Evolutionary conservation across 2,888 invertebrate species (phyloP), one percentile per base, ranked within the genome.

Genomic region (Tiphia femorata): DNA sequence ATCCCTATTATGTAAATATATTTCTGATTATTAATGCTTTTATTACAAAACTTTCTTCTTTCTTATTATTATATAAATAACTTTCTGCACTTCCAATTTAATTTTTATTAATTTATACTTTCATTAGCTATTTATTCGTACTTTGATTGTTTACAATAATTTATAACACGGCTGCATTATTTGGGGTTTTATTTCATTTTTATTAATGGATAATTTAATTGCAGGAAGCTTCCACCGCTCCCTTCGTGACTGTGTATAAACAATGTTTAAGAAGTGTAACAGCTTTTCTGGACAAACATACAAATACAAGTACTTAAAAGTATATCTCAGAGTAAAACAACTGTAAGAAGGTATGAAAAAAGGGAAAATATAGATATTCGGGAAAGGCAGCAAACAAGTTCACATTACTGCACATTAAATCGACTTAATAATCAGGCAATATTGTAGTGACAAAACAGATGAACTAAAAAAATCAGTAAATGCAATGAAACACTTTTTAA

Each of bases 1-100:
- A 98, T 85, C 97, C 97, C 0, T 97, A 97, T 82, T 97, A 94
- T 87, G 96, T 95, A 86, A 86, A n/a, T 91, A 12, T 21, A 14
- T 20, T 0, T 40, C n/a, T 7, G 17, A 21, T 14, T 40, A 5
- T 40, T 40, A 20, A 55, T 44, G 17, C 35, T 41, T 19, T 41
- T 10, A 21, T 41, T 3, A 30, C 6, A n/a, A n/a, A n/a, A n/a
- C n/a, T n/a, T n/a, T n/a, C n/a, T n/a, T n/a, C n/a, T n/a, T n/a
- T n/a, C n/a, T n/a, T n/a, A n/a, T n/a, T n/a, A n/a, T n/a, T n/a
- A n/a, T n/a, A n/a, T n/a, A n/a, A n/a, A n/a, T n/a, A n/a, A n/a
- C n/a, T n/a, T n/a, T n/a, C n/a, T n/a, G n/a, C n/a, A 25, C 0
- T 21, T 37, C 17, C 30, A 44, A 46, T 27, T 17, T 19, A 8